A percentile compares a stretch with the other conserved stretches of the same genome.
Conservation (phyloP, 2,888 invertebrate genomes). For the Erebia epiphron region DNA sequence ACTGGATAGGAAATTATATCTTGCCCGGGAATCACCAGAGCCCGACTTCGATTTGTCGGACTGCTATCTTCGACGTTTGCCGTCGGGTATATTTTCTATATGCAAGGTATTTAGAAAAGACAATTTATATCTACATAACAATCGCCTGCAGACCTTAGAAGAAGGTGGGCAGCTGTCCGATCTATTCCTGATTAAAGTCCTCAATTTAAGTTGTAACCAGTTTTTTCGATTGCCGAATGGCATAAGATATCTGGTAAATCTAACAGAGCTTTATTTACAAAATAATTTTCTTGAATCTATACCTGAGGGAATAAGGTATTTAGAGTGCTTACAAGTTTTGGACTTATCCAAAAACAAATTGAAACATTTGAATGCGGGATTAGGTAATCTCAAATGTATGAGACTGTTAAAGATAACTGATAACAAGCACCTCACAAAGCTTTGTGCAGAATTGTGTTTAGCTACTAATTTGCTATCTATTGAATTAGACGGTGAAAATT, state of each 20-base stretch:
- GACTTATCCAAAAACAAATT: conserved; percentile 89
- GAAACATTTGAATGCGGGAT: conserved; percentile 83
- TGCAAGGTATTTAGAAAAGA: conserved; percentile 93
- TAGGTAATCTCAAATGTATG: conserved; percentile 85
- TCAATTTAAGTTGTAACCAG: conserved; percentile 87
- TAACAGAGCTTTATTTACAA: conserved; percentile 89
- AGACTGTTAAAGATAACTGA: conserved; percentile 83
- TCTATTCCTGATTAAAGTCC: conserved; percentile 84
- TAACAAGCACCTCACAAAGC: conserved; percentile 82
- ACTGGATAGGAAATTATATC: conserved; percentile 73
- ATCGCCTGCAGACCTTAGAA: conserved; percentile 86
- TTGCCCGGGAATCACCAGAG: conserved; percentile 89
- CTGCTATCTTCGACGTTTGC: conserved; percentile 88
- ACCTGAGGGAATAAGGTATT: conserved; percentile 86
- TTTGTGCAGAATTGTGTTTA: conserved; percentile 86
- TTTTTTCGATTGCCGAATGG: conserved; percentile 85
- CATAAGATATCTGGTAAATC: conserved; percentile 84
- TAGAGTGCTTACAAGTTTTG: conserved; percentile 85
- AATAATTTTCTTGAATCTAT: conserved; percentile 87
- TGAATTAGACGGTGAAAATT: conserved; percentile 83
- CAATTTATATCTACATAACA: conserved; percentile 85
- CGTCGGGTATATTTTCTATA: conserved; percentile 89
- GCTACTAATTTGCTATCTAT: conserved; percentile 84
- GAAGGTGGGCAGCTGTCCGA: conserved; percentile 89
- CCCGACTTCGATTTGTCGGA: conserved; percentile 91